phyloP scores from a whole-genome alignment of 2,113 vertebrate genomes.

The Solenodon paradoxus region DNA sequence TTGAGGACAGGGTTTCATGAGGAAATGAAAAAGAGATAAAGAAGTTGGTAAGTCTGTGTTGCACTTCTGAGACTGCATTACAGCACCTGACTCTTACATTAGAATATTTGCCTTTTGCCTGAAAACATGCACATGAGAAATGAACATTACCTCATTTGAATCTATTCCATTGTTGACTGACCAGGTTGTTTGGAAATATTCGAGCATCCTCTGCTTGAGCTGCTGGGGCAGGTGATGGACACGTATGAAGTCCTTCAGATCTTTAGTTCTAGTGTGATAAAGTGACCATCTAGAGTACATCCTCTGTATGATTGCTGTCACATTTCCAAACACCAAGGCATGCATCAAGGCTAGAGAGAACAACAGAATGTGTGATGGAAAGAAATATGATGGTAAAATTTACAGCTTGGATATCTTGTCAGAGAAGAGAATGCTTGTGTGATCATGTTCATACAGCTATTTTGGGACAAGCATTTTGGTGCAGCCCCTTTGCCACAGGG shows the following conservation, averaged over 20 bases:
- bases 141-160: constrained; percentile 92
- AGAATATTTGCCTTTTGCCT: neutral
- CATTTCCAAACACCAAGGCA: constrained; percentile 97
- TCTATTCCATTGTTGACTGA: constrained; percentile 99
- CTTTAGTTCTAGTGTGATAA: constrained; percentile 98
- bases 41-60: neutral
- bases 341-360: constrained; percentile 93
- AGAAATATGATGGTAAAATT: neutral
- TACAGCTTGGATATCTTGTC: neutral
- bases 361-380: neutral
- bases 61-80: neutral
- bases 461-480: neutral
- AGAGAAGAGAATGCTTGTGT: neutral
- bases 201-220: constrained; percentile 98
- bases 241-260: constrained; percentile 97
- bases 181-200: constrained; percentile 99
- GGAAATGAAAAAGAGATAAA: neutral
- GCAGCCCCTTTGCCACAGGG: neutral
- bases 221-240: constrained; percentile 97
- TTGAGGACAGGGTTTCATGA: neutral
- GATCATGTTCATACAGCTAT: neutral
- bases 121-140: neutral
- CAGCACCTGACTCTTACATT: neutral
- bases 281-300: constrained; percentile 99
- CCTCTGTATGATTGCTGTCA: constrained; percentile 98